These are phyloP conservation scores for Hirtodrosophila duncani DNA, from an alignment of 2,888 invertebrate species.

Conservation along the genomic window DNA sequence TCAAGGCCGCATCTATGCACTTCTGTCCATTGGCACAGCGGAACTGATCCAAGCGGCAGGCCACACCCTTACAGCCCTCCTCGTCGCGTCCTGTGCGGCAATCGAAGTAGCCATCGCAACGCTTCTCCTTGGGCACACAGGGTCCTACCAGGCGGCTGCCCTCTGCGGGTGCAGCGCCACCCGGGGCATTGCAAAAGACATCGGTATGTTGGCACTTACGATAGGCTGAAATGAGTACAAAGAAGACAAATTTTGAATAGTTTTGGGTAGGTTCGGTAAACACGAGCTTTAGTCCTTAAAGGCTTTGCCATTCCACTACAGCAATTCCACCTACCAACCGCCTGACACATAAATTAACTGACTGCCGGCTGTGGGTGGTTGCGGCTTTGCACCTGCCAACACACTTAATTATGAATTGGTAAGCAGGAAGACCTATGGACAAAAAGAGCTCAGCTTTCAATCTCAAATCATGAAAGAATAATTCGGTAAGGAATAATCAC, in stretches of 20 bases:
- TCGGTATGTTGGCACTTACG: slow-evolving; percentile 92
- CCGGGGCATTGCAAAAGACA: slow-evolving; percentile 89
- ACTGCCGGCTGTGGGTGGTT: too few species aligned
- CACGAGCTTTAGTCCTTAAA: too few species aligned
- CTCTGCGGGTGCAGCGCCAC: slow-evolving; percentile 79
- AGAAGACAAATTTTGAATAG: background rate
- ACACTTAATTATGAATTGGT: too few species aligned
- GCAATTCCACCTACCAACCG: too few species aligned
- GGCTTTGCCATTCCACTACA: slow-evolving; percentile 4
- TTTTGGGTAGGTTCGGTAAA: too few species aligned
- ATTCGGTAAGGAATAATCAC: too few species aligned
- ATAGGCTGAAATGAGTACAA: slow-evolving; percentile 82
- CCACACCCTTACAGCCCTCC: slow-evolving; percentile 84
- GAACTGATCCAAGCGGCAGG: slow-evolving; percentile 91
- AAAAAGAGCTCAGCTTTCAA: too few species aligned
- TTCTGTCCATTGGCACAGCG: slow-evolving; percentile 88
- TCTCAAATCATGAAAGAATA: too few species aligned
- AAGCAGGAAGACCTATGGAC: too few species aligned
- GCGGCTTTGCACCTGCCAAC: too few species aligned
- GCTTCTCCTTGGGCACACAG: slow-evolving; percentile 92
- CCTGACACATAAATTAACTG: too few species aligned
- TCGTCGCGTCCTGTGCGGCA: slow-evolving; percentile 92
- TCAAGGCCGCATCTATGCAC: slow-evolving; percentile 87
- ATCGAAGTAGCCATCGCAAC: slow-evolving; percentile 93
- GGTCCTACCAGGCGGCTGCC: slow-evolving; percentile 82